phyloP scores from a whole-genome alignment of 2,888 invertebrate species.

The Dolichomitus sp. region DNA sequence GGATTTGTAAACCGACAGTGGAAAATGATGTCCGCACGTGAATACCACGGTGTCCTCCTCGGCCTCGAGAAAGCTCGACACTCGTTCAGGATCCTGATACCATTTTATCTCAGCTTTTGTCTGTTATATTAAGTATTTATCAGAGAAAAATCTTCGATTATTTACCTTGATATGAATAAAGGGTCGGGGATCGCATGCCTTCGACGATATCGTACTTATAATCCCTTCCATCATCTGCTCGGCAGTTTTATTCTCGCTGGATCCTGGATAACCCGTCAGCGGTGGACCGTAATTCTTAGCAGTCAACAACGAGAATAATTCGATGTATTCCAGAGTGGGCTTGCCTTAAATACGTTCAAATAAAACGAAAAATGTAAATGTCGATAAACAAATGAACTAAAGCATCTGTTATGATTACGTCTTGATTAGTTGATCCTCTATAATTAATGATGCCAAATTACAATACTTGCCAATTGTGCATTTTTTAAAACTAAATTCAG shows the following conservation, averaged over 20 bases:
- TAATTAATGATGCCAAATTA: too few species aligned
- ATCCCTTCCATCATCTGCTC: conserved; percentile 84
- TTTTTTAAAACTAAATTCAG: too few species aligned
- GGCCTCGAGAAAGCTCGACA: conserved; percentile 78
- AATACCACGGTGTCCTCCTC: conserved; percentile 83
- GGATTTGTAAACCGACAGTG: conserved; percentile 78
- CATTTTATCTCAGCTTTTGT: conserved; percentile 8
- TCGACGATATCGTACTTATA: conserved; percentile 80
- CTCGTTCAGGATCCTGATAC: conserved; percentile 76
- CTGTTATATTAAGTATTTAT: neutral
- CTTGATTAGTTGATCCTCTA: too few species aligned
- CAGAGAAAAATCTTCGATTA: neutral
- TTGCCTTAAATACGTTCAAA: conserved; percentile 74
- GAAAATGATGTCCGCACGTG: conserved; percentile 84
- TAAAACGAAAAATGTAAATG: conserved; percentile 26
- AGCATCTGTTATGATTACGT: too few species aligned
- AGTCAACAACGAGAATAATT: conserved; percentile 80
- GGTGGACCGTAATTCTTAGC: conserved; percentile 83
- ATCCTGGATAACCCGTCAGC: conserved; percentile 82
- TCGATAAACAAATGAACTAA: neutral
- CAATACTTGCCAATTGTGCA: too few species aligned
- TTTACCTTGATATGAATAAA: conserved; percentile 84
- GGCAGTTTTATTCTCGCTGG: conserved; percentile 80
- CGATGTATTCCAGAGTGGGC: conserved; percentile 81
- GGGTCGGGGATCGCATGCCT: conserved; percentile 80